Evolutionary conservation across 2,888 invertebrate genomes (phyloP), one percentile per base, ranked within the genome.

Genomic region (Sycophila texana): DNA sequence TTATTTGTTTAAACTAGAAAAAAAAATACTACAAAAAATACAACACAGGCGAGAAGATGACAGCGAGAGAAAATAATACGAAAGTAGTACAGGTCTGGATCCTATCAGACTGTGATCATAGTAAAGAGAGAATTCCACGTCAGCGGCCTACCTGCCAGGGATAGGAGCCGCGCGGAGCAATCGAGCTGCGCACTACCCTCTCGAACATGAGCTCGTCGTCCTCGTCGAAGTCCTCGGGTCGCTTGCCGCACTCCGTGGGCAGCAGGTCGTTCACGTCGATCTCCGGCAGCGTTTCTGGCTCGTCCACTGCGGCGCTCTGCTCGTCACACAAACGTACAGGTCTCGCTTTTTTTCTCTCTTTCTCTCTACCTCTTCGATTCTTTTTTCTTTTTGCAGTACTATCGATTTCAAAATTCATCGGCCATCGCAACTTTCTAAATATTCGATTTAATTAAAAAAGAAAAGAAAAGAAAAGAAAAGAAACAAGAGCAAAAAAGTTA

Each of bases 101-200:
- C 30, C 22, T 61, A 61, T 53, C 53, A 18, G 72, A 13, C 61
- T 14, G 47, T 39, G 39, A 10, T 39, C 10, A 7, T 2, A 10
- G 10, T 39, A 39, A 39, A 18, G 18, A 22, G 22, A 3, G 26
- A 26, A 67, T 12, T 1, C 1, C 22, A 80, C 70, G 13, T n/a
- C n/a, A 49, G 53, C 26, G 10, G 22, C 73, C 84, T 88, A 94
- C 95, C 92, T 95, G 95, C 95, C 95, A 96, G 3, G 95, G 95
- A 89, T 94, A 94, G 18, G 94, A 93, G 3, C 95, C 95, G 49
- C 92, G 92, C 12, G 91, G 91, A 0, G 95, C 94, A 14, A 92
- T 87, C 26, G 92, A 92, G 4, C 95, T 94, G 77, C 92, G 92
- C 4, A 95, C 92, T 1, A 95, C 94, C 85, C 93, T 91, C 76